phyloP scores from a whole-genome alignment of 2,888 invertebrate genomes.

The Pyralis farinalis region DNA sequence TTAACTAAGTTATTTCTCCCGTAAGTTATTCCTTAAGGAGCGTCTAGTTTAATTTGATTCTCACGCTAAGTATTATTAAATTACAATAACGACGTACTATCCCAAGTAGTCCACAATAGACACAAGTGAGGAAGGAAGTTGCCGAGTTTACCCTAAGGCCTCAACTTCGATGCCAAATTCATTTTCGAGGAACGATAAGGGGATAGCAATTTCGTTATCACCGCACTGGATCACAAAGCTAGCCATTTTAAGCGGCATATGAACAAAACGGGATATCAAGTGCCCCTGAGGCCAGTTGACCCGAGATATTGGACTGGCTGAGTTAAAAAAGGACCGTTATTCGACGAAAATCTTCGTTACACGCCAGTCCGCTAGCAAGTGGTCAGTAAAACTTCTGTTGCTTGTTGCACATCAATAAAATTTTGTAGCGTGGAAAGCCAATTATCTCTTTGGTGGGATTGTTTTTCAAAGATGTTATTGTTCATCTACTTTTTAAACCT shows the following conservation, averaged over 20 bases:
- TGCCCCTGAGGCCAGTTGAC: constrained; percentile 50
- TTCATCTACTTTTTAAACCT: no score
- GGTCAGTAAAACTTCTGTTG: constrained; percentile 20
- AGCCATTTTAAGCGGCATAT: constrained; percentile 58
- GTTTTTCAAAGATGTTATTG: no score
- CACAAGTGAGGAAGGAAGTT: constrained; percentile 5
- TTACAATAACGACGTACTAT: background rate
- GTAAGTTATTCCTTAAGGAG: background rate
- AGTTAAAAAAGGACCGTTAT: constrained; percentile 35
- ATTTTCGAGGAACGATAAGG: constrained; percentile 47
- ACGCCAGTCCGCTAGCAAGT: constrained; percentile 21
- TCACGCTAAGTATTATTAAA: background rate
- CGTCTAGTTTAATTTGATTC: background rate
- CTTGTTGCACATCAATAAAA: constrained; percentile 19
- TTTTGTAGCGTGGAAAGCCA: background rate
- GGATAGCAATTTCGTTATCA: constrained; percentile 55
- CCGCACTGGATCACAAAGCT: constrained; percentile 46
- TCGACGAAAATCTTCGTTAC: constrained; percentile 25
- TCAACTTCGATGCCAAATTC: constrained; percentile 34
- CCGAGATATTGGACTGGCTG: constrained; percentile 52
- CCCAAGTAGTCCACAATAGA: background rate
- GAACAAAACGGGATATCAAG: constrained; percentile 53
- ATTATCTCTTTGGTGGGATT: background rate
- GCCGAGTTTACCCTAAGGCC: constrained; percentile 8
- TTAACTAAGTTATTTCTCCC: background rate